Evolutionary conservation across 2,888 invertebrate species (phyloP).

Genomic region (Eremobia ochroleuca): DNA sequence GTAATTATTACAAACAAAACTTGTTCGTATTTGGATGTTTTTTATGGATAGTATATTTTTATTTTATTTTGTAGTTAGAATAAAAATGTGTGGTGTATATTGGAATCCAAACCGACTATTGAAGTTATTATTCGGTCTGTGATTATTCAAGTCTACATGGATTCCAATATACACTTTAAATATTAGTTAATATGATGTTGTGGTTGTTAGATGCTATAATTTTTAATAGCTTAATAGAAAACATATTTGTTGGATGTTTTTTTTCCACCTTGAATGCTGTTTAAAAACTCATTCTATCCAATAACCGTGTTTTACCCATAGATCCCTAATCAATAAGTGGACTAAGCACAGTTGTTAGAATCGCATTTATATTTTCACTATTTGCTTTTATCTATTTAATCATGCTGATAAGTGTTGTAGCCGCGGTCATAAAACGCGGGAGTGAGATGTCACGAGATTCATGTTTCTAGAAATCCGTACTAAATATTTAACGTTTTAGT

Average conservation of each 20-base stretch:
- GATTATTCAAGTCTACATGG: slow-evolving; percentile 27
- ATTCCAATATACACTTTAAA: slow-evolving; percentile 19
- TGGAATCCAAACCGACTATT: slow-evolving; percentile 22
- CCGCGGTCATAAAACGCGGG: background rate
- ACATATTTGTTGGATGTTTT: background rate
- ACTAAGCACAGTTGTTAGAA: background rate
- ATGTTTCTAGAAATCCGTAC: background rate
- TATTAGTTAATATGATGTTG: slow-evolving; percentile 8
- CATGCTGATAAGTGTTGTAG: background rate
- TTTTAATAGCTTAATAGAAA: slow-evolving; percentile 3
- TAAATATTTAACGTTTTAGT: background rate
- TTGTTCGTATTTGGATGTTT: background rate
- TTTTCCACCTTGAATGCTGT: background rate
- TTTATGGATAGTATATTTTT: background rate
- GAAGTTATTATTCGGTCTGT: slow-evolving; percentile 40
- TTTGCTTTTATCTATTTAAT: slow-evolving; percentile 1
- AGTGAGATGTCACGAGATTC: background rate
- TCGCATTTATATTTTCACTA: slow-evolving; percentile 11
- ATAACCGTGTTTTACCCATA: background rate
- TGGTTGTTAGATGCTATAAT: slow-evolving; percentile 29
- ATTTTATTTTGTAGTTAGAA: background rate
- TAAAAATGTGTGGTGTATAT: background rate
- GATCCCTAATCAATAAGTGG: background rate
- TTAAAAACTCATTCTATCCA: background rate
- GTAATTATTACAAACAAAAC: background rate